Evolutionary conservation across 2,113 vertebrate species (phyloP).

Genomic region (Clarias gariepinus): DNA sequence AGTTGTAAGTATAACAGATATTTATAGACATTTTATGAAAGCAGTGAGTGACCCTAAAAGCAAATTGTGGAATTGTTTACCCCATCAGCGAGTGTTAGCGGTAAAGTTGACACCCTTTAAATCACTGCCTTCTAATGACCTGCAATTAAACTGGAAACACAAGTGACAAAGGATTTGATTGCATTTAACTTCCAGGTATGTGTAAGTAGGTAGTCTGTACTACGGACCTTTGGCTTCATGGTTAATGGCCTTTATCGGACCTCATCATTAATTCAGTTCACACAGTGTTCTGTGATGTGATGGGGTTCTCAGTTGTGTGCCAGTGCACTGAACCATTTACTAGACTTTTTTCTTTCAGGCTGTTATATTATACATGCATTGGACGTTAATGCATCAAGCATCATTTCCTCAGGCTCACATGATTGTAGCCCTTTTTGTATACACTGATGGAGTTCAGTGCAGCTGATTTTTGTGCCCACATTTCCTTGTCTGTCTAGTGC

Average conservation of each 20-base stretch:
- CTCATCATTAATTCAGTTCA: constrained; percentile 31
- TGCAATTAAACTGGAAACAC: constrained; percentile 2
- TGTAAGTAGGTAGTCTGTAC: background rate
- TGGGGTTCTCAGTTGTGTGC: constrained; percentile 5
- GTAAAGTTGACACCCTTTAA: constrained; percentile 8
- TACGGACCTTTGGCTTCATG: background rate
- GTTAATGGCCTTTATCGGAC: constrained; percentile 9
- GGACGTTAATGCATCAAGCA: background rate
- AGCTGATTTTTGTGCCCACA: constrained; percentile 18
- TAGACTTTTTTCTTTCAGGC: background rate
- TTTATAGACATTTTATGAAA: constrained; percentile 50
- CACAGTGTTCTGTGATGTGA: constrained; percentile 7
- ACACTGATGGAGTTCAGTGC: background rate
- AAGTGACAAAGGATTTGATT: background rate
- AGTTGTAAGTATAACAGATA: constrained; percentile 13
- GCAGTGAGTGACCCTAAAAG: constrained; percentile 1
- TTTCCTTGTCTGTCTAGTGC: background rate
- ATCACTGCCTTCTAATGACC: constrained; percentile 42
- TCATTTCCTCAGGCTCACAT: constrained; percentile 7
- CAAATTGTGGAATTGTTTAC: constrained; percentile 24
- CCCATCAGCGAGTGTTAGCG: background rate
- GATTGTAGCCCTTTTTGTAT: background rate
- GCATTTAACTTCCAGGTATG: background rate
- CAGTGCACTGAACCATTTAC: constrained; percentile 2
- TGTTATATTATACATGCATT: constrained; percentile 16